Evolutionary conservation across 1,140 invertebrate species (phyloP), one percentile per base, ranked within the genome.

Genomic region (Zaprionus nigranus): DNA sequence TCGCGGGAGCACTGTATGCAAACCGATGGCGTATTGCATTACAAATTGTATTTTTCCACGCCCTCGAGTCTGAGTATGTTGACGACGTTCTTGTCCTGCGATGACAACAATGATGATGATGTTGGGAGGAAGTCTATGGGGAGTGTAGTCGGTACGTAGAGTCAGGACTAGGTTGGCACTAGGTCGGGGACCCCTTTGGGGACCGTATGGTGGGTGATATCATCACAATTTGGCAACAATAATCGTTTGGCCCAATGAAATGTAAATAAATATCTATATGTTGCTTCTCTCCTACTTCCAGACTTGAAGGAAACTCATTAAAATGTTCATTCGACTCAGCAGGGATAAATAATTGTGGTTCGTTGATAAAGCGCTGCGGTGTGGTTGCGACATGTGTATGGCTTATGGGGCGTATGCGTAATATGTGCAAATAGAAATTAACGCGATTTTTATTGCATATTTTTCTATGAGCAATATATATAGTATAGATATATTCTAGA

Each of bases 191-290:
- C 22, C n/a, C n/a, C 49, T 26, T 28, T n/a, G 11, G 2, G 34
- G 53, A 58, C 22, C 30, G 26, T 66, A 36, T 46, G 63, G 56
- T 53, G 66, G 81, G 80, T 87, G 83, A 87, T 88, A 87, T 87
- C 83, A 88, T 87, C 83, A 66, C 81, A 72, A 88, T 88, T 87
- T 83, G 81, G 84, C 84, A 87, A 79, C 67, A 82, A 83, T 87
- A 87, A 86, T 82, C 74, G 82, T 59, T 71, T 71, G 49, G 68
- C 68, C 83, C 80, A 87, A 88, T 88, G 82, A 80, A 88, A 88
- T 87, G 77, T 66, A 88, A 87, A 87, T 88, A 87, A 87, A 78
- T 80, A 78, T 84, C 51, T 57, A 68, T 84, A 69, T 80, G 64
- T 71, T 80, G 68, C n/a, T 17, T 17, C 40, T 46, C 40, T n/a